Base-by-base conservation (phyloP, 2,888 invertebrate genomes). In the Cephonodes hylas region DNA sequence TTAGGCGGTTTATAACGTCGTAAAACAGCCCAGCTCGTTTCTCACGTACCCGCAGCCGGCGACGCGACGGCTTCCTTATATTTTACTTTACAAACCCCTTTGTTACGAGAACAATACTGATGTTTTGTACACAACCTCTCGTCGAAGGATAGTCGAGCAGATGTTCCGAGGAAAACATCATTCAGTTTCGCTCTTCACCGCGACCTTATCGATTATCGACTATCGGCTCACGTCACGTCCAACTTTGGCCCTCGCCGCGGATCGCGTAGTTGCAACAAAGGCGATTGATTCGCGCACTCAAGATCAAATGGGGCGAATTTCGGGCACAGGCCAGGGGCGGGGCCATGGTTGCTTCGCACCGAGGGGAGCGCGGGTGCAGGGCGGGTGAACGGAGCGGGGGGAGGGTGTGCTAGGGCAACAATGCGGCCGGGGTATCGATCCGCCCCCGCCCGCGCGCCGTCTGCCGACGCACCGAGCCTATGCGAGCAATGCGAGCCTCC, bases 401-500 rank as follows among this genome's bases (percentile, higher is more conserved):
- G 62, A 64, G 74, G 72, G 75, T n/a, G n/a, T 71, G 75, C 76
- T 72, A 82, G 80, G 88, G 86, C 81, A 91, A 91, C 91, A 91
- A 91, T 91, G 91, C 91, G 91, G 88, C 89, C 89, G 78, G 81
- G 80, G 79, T 90, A 91, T 91, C 89, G 90, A 91, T 91, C 90
- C 85, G 80, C 85, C 84, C 83, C 77, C 82, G 74, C 75, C 73
- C 74, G 76, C 76, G 66, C 79, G 74, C 76, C 83, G 86, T 86
- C 89, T 85, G 80, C 83, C 79, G 77, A 80, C 85, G 84, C 84
- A 81, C 79, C 78, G 84, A 83, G 88, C 84, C 83, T 82, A 85
- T 84, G 73, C 71, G 75, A 68, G 67, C 73, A 67, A 67, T 66
- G 72, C 69, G 73, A 70, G 74, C 76, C 80, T 83, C 81, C 81